Evolutionary conservation across 2,888 invertebrate species (phyloP).

Genomic region (Scaptomyza tumidula): DNA sequence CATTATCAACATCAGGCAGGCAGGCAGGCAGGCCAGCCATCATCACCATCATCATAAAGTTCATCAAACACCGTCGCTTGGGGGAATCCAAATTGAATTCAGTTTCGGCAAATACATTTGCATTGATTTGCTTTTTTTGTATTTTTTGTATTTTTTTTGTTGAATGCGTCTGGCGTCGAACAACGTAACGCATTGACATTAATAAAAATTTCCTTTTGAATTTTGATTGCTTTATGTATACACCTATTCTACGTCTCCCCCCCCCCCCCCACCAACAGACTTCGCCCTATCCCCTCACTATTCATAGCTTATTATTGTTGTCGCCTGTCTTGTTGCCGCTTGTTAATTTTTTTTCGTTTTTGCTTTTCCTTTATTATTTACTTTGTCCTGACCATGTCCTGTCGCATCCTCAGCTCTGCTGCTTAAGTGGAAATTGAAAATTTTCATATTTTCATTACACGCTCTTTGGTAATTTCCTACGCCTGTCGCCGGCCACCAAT

Average conservation of each 20-base stretch:
- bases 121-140: constrained; percentile 79
- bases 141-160: constrained; percentile 67
- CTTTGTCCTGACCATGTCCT: constrained; percentile 58
- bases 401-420: constrained; percentile 20
- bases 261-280: neutral
- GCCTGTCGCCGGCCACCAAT: constrained; percentile 34
- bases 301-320: constrained; percentile 54
- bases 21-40: constrained; percentile 12
- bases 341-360: constrained; percentile 74
- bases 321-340: constrained; percentile 49
- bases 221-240: constrained; percentile 76
- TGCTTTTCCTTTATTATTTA: constrained; percentile 50
- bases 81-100: constrained; percentile 77
- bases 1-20: constrained; percentile 14
- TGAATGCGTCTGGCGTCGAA: constrained; percentile 65
- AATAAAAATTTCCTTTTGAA: constrained; percentile 81
- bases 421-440: constrained; percentile 73
- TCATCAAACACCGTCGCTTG: constrained; percentile 38
- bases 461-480: constrained; percentile 56
- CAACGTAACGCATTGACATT: constrained; percentile 72
- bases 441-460: constrained; percentile 76
- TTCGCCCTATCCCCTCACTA: neutral
- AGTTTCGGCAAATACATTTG: constrained; percentile 78
- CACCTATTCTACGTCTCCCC: constrained; percentile 5
- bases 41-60: constrained; percentile 36